phyloP scores from a whole-genome alignment of 2,797 vertebrate species.

The Halcyon badia region DNA sequence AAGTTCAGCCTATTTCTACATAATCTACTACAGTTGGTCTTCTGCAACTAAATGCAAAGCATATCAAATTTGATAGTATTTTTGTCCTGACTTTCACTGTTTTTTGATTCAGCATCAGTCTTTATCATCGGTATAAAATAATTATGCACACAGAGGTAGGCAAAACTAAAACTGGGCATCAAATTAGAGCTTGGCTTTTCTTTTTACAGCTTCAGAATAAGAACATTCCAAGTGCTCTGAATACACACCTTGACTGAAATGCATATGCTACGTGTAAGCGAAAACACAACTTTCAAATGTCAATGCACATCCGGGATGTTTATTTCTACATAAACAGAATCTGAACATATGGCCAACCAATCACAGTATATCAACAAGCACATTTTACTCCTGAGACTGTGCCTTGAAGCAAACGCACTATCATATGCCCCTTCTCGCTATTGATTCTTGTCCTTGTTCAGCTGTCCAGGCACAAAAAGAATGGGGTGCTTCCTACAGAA shows the following conservation, averaged over 20 bases:
- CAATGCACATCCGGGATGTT: neutral
- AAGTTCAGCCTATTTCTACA: neutral
- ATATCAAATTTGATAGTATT: neutral
- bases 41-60: neutral
- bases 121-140: neutral
- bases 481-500: neutral
- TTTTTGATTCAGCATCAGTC: neutral
- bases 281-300: conserved; percentile 20
- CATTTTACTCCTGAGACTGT: neutral
- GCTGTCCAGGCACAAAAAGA: conserved; percentile 2
- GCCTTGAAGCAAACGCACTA: neutral
- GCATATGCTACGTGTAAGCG: neutral
- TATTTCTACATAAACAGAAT: conserved; percentile 31
- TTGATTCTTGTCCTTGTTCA: conserved; percentile 6
- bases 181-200: neutral
- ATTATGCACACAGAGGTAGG: neutral
- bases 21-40: neutral
- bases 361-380: neutral
- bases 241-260: neutral
- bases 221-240: neutral
- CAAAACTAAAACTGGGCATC: neutral
- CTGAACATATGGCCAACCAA: conserved; percentile 10
- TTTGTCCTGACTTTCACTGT: neutral
- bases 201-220: neutral
- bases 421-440: neutral